Conservation (phyloP, 1,140 invertebrate species). For the Pachyrhynchus sulphureomaculatus region DNA sequence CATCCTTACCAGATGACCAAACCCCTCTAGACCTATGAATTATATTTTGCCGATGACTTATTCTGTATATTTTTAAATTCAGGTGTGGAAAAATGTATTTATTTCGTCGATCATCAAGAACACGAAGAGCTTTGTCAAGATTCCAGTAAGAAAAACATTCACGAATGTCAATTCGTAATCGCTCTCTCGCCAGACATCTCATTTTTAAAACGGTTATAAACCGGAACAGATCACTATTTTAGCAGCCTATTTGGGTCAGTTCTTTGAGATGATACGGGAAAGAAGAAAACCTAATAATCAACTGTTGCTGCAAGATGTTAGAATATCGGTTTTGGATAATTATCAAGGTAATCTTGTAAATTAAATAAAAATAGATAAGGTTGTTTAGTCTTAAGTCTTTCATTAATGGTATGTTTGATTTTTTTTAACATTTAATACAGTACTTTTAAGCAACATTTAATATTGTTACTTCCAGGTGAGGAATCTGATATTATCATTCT, state of each 20-base stretch:
- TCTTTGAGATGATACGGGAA: conserved; percentile 56
- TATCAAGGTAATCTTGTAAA: conserved; percentile 61
- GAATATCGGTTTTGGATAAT: conserved; percentile 74
- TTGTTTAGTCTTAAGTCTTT: too few species aligned
- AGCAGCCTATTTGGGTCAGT: conserved; percentile 66
- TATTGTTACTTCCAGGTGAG: conserved; percentile 63
- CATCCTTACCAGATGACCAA: too few species aligned
- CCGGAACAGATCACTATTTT: conserved; percentile 66
- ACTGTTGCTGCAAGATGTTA: conserved; percentile 51
- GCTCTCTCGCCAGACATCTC: conserved; percentile 59
- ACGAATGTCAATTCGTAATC: conserved; percentile 62
- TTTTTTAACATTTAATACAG: too few species aligned
- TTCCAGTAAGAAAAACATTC: conserved; percentile 59
- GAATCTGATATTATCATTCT: conserved; percentile 83
- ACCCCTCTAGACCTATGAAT: too few species aligned
- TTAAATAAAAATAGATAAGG: too few species aligned
- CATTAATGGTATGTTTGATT: too few species aligned
- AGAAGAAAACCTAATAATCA: conserved; percentile 46
- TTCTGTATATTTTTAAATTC: neutral
- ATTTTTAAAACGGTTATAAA: conserved; percentile 61
- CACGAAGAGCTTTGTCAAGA: conserved; percentile 57
- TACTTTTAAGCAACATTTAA: too few species aligned
- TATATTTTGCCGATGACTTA: too few species aligned
- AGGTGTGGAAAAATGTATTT: conserved; percentile 56
- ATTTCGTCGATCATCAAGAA: conserved; percentile 61